A percentile compares a stretch with the other conserved stretches of the same genome.
Evolutionary conservation across 1,140 invertebrate species (phyloP).

Genomic region (Anoplolepis gracilipes): DNA sequence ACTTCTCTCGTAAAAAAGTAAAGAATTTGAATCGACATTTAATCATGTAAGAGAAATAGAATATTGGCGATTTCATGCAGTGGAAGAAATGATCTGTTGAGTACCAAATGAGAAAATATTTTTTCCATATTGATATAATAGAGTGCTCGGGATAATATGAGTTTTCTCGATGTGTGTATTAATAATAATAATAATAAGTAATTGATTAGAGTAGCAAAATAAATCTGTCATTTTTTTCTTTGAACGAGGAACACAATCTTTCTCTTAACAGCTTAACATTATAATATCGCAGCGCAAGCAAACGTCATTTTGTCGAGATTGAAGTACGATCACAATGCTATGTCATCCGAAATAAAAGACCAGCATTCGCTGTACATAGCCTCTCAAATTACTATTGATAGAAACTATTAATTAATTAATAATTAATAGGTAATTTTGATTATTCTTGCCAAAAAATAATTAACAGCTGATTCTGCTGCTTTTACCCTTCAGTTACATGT

Average conservation of each 20-base stretch:
- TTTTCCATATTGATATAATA: background rate
- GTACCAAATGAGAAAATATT: background rate
- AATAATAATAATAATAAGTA: slow-evolving; percentile 17
- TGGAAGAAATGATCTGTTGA: background rate
- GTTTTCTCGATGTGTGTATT: slow-evolving; percentile 15
- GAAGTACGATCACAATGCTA: slow-evolving; percentile 22
- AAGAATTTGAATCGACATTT: background rate
- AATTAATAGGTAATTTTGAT: slow-evolving; percentile 18
- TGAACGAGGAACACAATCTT: background rate
- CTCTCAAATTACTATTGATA: slow-evolving; percentile 8
- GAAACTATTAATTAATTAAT: slow-evolving; percentile 33
- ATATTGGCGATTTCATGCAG: background rate
- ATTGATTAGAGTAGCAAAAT: slow-evolving; percentile 22
- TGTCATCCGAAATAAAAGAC: background rate
- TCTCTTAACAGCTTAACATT: slow-evolving; percentile 6
- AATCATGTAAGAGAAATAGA: background rate
- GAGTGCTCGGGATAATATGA: background rate
- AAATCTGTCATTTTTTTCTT: slow-evolving; percentile 1
- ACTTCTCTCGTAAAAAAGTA: too few species aligned
- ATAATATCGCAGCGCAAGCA: slow-evolving; percentile 12
- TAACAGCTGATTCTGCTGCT: background rate
- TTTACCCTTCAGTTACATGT: slow-evolving; percentile 8
- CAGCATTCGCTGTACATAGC: slow-evolving; percentile 21
- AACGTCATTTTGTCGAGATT: slow-evolving; percentile 12
- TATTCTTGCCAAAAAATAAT: slow-evolving; percentile 22